phyloP scores from a whole-genome alignment of 35 echinoderm and acorn worm genomes.

The Holothuria glaberrima region DNA sequence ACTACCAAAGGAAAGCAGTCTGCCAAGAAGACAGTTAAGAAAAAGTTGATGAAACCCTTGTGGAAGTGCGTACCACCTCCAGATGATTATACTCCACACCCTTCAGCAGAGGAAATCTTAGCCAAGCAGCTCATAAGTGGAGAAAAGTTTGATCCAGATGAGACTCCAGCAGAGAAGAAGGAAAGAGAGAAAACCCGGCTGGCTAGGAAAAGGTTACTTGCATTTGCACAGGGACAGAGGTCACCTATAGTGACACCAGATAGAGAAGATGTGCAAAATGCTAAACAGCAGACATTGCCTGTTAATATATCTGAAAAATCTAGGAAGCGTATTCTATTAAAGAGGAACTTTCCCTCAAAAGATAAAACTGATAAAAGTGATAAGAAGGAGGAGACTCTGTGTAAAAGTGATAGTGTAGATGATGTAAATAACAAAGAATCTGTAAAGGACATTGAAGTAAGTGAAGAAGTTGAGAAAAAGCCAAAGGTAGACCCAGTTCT shows the following conservation, averaged over 20 bases:
- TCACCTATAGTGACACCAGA: constrained; percentile 26
- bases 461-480: constrained; percentile 30
- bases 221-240: constrained; percentile 50
- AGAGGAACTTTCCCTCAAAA: constrained; percentile 45
- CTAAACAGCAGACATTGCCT: constrained; percentile 35
- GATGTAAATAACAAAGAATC: neutral
- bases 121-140: constrained; percentile 52
- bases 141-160: constrained; percentile 52
- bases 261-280: constrained; percentile 13
- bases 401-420: constrained; percentile 16
- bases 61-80: constrained; percentile 61
- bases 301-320: constrained; percentile 62
- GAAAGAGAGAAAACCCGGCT: constrained; percentile 48
- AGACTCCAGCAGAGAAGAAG: constrained; percentile 43
- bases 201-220: constrained; percentile 44
- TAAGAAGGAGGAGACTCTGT: constrained; percentile 32
- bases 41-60: constrained; percentile 41
- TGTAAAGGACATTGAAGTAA: constrained; percentile 12
- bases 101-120: constrained; percentile 46
- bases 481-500: constrained; percentile 22
- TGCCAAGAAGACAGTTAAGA: constrained; percentile 11
- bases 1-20: neutral
- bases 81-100: constrained; percentile 46
- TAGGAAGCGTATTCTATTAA: constrained; percentile 38
- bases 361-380: constrained; percentile 23